A percentile compares a stretch with the other conserved stretches of the same genome.
These are phyloP conservation scores for Taxidea taxus DNA, from an alignment of 2,113 vertebrate genomes.

Conservation along the genomic window DNA sequence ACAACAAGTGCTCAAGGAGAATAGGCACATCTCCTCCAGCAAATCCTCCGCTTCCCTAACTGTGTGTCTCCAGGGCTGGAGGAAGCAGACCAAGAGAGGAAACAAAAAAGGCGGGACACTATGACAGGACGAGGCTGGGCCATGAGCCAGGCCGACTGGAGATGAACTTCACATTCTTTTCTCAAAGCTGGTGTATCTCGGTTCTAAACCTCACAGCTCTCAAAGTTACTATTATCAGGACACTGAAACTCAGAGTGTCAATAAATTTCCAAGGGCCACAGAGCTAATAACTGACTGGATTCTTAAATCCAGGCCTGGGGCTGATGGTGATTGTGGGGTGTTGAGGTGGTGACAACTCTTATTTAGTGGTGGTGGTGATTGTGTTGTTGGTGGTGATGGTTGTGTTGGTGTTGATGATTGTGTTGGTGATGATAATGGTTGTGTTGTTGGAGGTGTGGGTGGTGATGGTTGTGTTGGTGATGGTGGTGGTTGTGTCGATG, in stretches of 20 bases:
- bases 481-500: too few relatives aligned
- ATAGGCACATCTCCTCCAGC: slow-evolving; percentile 29
- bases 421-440: background rate
- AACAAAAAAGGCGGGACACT: background rate
- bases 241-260: background rate
- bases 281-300: background rate
- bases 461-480: too few relatives aligned
- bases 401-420: too few relatives aligned
- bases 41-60: slow-evolving; percentile 4
- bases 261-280: background rate
- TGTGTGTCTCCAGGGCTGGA: background rate
- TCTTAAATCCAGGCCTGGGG: background rate
- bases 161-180: background rate
- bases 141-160: background rate
- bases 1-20: slow-evolving; percentile 58
- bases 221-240: background rate
- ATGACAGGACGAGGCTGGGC: background rate
- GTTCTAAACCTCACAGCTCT: background rate
- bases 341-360: too few relatives aligned
- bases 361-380: background rate
- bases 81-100: background rate
- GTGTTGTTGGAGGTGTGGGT: too few relatives aligned
- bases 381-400: background rate
- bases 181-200: background rate
- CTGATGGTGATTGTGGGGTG: background rate